phyloP scores from a whole-genome alignment of 2,888 invertebrate species.

The Callyntrura sp. region DNA sequence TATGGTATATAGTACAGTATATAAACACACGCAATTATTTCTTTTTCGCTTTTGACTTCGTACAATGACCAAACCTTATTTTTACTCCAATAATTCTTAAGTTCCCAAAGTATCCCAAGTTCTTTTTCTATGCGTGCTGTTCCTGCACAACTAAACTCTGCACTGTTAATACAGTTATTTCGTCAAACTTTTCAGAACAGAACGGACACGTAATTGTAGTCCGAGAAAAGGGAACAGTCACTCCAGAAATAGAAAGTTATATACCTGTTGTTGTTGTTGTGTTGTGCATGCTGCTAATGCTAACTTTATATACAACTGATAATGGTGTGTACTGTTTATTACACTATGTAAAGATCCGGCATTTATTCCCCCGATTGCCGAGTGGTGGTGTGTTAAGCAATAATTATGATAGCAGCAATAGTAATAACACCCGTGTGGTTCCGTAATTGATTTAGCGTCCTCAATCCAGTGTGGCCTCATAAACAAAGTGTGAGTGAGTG shows the following conservation, averaged over 20 bases:
- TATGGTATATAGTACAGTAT: too few relatives aligned
- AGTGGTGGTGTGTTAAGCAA: slow-evolving; percentile 8
- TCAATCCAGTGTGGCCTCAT: slow-evolving; percentile 32
- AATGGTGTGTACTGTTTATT: too few relatives aligned
- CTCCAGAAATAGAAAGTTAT: slow-evolving; percentile 20
- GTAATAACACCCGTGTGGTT: slow-evolving; percentile 40
- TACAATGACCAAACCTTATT: slow-evolving; percentile 32
- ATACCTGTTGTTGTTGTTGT: slow-evolving; percentile 59
- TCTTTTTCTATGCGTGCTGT: slow-evolving; percentile 9
- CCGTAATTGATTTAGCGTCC: slow-evolving; percentile 38
- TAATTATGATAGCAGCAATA: not conserved
- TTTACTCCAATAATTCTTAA: too few relatives aligned
- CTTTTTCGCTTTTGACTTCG: not conserved
- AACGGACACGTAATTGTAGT: not conserved
- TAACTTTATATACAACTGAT: too few relatives aligned
- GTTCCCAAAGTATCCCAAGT: too few relatives aligned
- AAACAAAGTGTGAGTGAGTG: not conserved
- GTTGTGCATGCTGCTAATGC: too few relatives aligned
- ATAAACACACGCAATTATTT: too few relatives aligned
- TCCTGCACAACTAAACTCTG: not conserved
- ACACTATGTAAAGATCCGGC: not conserved
- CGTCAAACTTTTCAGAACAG: not conserved
- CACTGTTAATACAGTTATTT: slow-evolving; percentile 7
- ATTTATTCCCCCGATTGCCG: not conserved
- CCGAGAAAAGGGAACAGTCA: not conserved